Percentiles rank a stretch among this genome's conserved stretches.
These are phyloP conservation scores for Drusus annulatus DNA, from an alignment of 1,140 invertebrate species.

Conservation along the genomic window DNA sequence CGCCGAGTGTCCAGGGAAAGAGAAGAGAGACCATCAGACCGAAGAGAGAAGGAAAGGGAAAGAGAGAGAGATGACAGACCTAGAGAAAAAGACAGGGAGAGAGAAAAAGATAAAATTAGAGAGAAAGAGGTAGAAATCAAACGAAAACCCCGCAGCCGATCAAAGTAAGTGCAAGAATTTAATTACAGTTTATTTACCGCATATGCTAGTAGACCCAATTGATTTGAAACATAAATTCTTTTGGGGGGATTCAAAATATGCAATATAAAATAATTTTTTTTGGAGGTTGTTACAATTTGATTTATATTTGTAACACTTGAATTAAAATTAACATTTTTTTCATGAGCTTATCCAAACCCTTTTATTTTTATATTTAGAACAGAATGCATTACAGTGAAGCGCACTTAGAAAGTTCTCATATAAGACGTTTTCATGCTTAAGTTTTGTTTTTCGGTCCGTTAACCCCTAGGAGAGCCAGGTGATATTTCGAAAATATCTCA, in stretches of 20 bases:
- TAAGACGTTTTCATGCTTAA: too few relatives aligned
- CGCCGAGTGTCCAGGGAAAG: conserved; percentile 48
- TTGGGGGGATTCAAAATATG: conserved; percentile 45
- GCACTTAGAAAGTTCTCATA: too few relatives aligned
- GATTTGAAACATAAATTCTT: neutral
- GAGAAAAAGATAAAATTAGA: conserved; percentile 43
- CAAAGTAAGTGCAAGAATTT: conserved; percentile 53
- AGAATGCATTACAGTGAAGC: too few relatives aligned
- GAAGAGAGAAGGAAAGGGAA: conserved; percentile 62
- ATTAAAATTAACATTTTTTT: neutral
- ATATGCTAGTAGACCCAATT: conserved; percentile 45
- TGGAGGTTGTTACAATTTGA: neutral
- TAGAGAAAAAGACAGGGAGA: conserved; percentile 64
- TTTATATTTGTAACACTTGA: neutral
- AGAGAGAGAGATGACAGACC: conserved; percentile 63
- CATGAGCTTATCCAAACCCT: too few relatives aligned
- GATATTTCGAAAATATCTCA: too few relatives aligned
- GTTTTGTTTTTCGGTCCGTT: too few relatives aligned
- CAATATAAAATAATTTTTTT: conserved; percentile 32
- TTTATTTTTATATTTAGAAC: too few relatives aligned
- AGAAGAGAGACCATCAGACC: conserved; percentile 63
- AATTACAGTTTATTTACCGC: neutral
- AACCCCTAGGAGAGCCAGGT: too few relatives aligned
- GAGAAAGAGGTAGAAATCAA: conserved; percentile 60
- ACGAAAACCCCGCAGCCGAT: conserved; percentile 65